Conservation (phyloP, 2,888 invertebrate genomes). For the Cataglyphis altisquamis region DNA sequence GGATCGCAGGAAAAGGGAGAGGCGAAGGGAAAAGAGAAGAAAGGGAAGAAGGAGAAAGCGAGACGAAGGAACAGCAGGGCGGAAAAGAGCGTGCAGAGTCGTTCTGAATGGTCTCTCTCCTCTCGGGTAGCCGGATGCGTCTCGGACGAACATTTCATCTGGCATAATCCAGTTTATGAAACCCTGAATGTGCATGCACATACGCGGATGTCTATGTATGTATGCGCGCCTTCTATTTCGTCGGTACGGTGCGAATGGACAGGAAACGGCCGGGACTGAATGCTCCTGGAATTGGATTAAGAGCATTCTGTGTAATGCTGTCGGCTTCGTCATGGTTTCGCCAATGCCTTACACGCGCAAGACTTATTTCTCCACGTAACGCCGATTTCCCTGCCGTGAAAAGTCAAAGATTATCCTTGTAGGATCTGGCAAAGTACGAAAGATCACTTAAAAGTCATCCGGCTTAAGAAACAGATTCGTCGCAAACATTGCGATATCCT, state of each 20-base stretch:
- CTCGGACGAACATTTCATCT: constrained; percentile 73
- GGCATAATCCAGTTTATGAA: constrained; percentile 80
- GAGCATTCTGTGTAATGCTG: constrained; percentile 66
- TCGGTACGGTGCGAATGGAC: constrained; percentile 79
- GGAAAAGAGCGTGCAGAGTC: constrained; percentile 65
- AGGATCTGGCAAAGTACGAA: neutral
- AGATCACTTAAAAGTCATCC: constrained; percentile 57
- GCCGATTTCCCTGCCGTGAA: constrained; percentile 47
- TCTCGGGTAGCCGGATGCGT: constrained; percentile 79
- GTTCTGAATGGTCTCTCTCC: constrained; percentile 75
- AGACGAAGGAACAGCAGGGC: constrained; percentile 34
- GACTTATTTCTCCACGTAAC: constrained; percentile 35
- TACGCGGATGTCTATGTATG: constrained; percentile 41
- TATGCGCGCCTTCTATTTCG: constrained; percentile 67
- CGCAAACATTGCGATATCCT: constrained; percentile 32
- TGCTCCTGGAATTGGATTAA: constrained; percentile 81
- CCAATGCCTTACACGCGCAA: constrained; percentile 41
- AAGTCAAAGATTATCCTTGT: constrained; percentile 62
- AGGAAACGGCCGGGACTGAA: constrained; percentile 82
- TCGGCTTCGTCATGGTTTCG: constrained; percentile 66
- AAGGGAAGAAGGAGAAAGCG: constrained; percentile 35
- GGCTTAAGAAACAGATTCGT: constrained; percentile 44
- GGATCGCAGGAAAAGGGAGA: constrained; percentile 68
- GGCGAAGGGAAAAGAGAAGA: constrained; percentile 18
- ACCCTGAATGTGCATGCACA: constrained; percentile 67